Evolutionary conservation across 2,113 vertebrate genomes (phyloP).

Genomic region (Datnioides undecimradiatus): DNA sequence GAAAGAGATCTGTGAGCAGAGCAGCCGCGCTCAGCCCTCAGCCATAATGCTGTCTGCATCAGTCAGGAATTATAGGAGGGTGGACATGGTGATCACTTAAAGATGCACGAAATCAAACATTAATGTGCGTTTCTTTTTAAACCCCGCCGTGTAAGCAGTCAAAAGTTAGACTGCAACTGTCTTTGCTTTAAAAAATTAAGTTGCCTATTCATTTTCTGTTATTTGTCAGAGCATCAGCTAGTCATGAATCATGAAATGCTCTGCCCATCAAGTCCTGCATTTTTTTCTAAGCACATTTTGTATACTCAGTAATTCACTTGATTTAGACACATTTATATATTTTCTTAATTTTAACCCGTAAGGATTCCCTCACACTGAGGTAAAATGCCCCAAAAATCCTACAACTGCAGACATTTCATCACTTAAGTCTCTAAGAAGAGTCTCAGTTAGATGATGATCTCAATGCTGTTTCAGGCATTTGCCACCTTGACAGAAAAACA

Average conservation of each 20-base stretch:
- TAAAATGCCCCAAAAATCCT: not conserved
- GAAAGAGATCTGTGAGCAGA: conserved; percentile 58
- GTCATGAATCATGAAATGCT: too few relatives aligned
- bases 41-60: conserved; percentile 19
- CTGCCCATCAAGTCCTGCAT: too few relatives aligned
- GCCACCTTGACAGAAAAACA: too few relatives aligned
- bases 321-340: not conserved
- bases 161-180: not conserved
- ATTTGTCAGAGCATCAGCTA: too few relatives aligned
- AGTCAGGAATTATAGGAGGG: conserved; percentile 10
- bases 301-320: not conserved
- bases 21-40: conserved; percentile 33
- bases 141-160: not conserved
- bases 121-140: not conserved
- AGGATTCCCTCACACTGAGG: not conserved
- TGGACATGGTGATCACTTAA: not conserved
- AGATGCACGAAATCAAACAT: conserved; percentile 1
- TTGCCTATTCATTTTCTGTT: too few relatives aligned
- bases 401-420: not conserved
- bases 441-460: not conserved
- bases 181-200: too few relatives aligned
- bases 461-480: too few relatives aligned
- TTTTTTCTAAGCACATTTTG: too few relatives aligned
- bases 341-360: not conserved
- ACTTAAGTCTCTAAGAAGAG: not conserved